Evolutionary conservation across 1,140 invertebrate species (phyloP).

Genomic region (Bradynema listronoti): DNA sequence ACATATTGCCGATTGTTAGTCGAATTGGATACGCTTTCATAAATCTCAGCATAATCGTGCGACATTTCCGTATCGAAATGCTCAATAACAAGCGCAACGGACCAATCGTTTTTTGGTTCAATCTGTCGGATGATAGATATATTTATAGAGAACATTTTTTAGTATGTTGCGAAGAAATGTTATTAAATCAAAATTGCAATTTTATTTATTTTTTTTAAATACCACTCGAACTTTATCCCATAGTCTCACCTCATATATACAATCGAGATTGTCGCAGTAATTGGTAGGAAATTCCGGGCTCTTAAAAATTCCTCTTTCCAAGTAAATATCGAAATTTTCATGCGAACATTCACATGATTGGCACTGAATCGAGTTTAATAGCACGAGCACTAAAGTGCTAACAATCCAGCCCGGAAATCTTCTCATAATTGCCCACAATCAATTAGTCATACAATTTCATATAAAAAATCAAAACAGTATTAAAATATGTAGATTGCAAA

Average conservation of each 20-base stretch:
- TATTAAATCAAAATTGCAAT: background rate
- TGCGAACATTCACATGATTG: background rate
- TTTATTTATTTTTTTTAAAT: no score
- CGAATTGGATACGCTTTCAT: slow-evolving; percentile 17
- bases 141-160: background rate
- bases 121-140: background rate
- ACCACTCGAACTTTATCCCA: no score
- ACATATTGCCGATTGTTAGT: background rate
- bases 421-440: no score
- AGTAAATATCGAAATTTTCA: slow-evolving; percentile 12
- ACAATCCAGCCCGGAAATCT: no score
- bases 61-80: slow-evolving; percentile 11
- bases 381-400: no score
- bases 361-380: no score
- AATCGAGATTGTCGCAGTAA: slow-evolving; percentile 25
- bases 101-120: background rate
- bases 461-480: no score
- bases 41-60: slow-evolving; percentile 20
- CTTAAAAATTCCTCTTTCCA: slow-evolving; percentile 14
- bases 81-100: slow-evolving; percentile 3
- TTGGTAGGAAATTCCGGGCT: slow-evolving; percentile 16
- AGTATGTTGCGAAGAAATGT: background rate
- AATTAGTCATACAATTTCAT: no score
- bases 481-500: no score
- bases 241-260: slow-evolving; percentile 14